Base-by-base conservation (phyloP, 2,888 invertebrate species). In the Thymelicus sylvestris region DNA sequence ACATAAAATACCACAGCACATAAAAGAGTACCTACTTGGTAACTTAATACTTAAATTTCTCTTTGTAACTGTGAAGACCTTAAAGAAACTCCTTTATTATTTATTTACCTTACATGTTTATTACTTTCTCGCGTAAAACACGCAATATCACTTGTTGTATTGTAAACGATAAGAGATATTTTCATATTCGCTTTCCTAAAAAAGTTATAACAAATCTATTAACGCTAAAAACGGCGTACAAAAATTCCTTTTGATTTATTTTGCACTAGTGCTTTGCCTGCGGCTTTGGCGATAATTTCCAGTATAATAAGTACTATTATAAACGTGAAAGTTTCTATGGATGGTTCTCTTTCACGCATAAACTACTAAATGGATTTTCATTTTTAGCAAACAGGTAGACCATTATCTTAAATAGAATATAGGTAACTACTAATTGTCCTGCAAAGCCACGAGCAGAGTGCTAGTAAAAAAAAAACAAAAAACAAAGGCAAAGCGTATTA, bases 31-130 rank as follows among this genome's bases (percentile, higher is more conserved):
- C 15, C 7, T 12, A 19, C 19, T 19, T 52, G 7, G 12, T 52
- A 7, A 47, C 31, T 0, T 44, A 8, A 52, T 19, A 52, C n/a
- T 12, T 8, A 60, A 38, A 41, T 66, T 66, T 44, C 39, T 61
- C 67, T 67, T 31, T 52, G 47, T n/a, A 50, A 52, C 39, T 19
- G 67, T 61, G 67, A 60, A 38, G 61, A 19, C 67, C 61, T 67
- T 61, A 52, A 61, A 60, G 50, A 67, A 47, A 48, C 60, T 61
- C 67, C 39, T 67, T 67, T 61, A 67, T 61, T 61, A 67, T 67
- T 67, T 67, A 60, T 61, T 63, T 48, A 61, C 57, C 38, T 55
- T 57, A 59, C 67, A 67, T 67, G 60, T 60, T 61, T 61, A 60
- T 39, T 47, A 41, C 67, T 50, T 50, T 48, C 41, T 60, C 60